phyloP scores from a whole-genome alignment of 1,140 invertebrate species.

The Gerris buenoi region DNA sequence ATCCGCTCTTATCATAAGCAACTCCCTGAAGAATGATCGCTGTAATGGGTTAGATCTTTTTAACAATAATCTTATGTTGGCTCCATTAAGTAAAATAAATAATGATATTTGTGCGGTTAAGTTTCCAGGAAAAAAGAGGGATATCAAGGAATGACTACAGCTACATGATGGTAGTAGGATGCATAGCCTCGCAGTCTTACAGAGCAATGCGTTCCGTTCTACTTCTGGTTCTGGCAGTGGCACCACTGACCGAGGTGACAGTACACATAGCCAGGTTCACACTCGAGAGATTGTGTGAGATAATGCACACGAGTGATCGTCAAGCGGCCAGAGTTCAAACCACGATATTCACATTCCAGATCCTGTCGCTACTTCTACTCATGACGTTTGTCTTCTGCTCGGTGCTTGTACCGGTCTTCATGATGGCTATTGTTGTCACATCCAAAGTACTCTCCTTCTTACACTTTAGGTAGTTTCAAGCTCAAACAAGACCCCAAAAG shows the following conservation, averaged over 20 bases:
- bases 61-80: no score
- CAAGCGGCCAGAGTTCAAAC: neutral
- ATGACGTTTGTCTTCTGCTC: slow-evolving; percentile 6
- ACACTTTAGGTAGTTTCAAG: neutral
- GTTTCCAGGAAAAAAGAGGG: slow-evolving; percentile 13
- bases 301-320: neutral
- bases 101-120: no score
- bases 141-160: slow-evolving; percentile 6
- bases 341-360: neutral
- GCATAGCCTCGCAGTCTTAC: slow-evolving; percentile 3
- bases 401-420: slow-evolving; percentile 6
- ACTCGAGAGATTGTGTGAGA: neutral
- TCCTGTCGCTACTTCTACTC: neutral
- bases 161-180: slow-evolving; percentile 4
- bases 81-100: no score
- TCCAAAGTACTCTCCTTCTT: neutral
- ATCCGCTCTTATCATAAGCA: no score
- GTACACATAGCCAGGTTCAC: slow-evolving; percentile 7
- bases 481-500: neutral
- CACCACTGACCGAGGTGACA: slow-evolving; percentile 8
- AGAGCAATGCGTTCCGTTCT: slow-evolving; percentile 7
- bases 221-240: slow-evolving; percentile 4
- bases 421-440: slow-evolving; percentile 1
- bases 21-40: no score
- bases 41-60: no score